Evolutionary conservation across 1,140 invertebrate genomes (phyloP), one percentile per base, ranked within the genome.

Genomic region (Parapsyche elsis): DNA sequence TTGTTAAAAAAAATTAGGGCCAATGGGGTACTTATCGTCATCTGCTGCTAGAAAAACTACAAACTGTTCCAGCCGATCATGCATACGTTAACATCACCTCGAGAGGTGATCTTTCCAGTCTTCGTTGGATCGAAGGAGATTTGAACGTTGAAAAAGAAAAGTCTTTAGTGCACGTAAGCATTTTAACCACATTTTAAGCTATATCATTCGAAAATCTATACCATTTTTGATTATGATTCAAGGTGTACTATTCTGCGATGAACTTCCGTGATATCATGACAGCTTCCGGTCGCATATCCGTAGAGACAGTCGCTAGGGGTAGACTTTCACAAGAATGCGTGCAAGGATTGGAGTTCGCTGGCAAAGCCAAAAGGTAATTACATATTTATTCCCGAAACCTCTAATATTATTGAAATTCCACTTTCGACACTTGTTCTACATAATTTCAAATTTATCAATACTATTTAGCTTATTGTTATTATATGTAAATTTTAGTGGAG

Each of bases 1-100:
- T 10, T 53, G n/a, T 9, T n/a, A n/a, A n/a, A n/a, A n/a, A n/a
- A n/a, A n/a, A n/a, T n/a, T 81, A 91, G 90, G 94, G 91, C 14
- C 90, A 91, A 87, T 98, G 97, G 91, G 95, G 95, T 12, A 94
- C 92, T 26, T 94, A 96, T 82, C 92, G 96, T 80, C 92, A 96
- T 38, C 7, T 38, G 7, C 2, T 38, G 7, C 30, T 38, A 1
- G 30, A 38, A 38, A 7, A 38, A 1, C 53, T 87, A 5, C 81
- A 87, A 49, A 87, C 87, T 2, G 86, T 90, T 9, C 85, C 84
- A 45, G 88, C 88, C 0, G 85, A 90, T 71, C 94, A 98, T 88
- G 94, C 92, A 0, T 97, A 92, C 85, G 92, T 94, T 0, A 96
- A 97, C 87, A 92, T 94, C 0, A 82, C 91, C 0, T 93, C 93